Evolutionary conservation across 2,113 vertebrate genomes (phyloP).

Genomic region (Fulmarus glacialis): DNA sequence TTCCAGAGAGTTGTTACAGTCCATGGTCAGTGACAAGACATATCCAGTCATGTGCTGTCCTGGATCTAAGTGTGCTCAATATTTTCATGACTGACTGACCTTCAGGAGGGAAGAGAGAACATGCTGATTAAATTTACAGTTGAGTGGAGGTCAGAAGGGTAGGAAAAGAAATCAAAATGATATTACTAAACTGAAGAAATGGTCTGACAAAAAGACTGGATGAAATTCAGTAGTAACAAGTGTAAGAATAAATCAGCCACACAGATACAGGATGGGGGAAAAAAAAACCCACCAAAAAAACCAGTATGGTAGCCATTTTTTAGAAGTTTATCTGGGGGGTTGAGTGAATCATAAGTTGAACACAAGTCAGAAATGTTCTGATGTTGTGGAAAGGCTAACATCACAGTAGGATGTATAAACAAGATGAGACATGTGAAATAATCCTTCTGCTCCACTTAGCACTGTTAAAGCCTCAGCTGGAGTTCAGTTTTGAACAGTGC

Average conservation of each 20-base stretch:
- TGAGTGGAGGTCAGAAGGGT: neutral
- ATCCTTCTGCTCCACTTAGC: neutral
- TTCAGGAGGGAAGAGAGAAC: neutral
- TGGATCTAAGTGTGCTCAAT: neutral
- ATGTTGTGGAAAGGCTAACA: neutral
- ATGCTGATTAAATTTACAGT: neutral
- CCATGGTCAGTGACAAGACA: neutral
- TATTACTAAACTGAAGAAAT: neutral
- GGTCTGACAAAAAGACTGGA: neutral
- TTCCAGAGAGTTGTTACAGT: neutral
- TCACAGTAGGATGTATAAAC: neutral
- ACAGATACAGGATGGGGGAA: accelerated
- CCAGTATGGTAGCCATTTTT: neutral
- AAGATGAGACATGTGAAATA: neutral
- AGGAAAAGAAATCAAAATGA: neutral
- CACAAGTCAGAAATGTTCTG: neutral
- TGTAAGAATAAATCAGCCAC: neutral
- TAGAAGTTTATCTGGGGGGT: neutral
- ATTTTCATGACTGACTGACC: neutral
- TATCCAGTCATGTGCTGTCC: accelerated
- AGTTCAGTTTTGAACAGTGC: neutral
- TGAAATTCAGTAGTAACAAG: neutral
- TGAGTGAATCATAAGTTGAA: neutral
- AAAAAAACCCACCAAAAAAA: neutral
- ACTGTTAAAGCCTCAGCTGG: neutral